Conservation (phyloP, 2,113 vertebrate genomes). For the Leucopternis melanops region DNA sequence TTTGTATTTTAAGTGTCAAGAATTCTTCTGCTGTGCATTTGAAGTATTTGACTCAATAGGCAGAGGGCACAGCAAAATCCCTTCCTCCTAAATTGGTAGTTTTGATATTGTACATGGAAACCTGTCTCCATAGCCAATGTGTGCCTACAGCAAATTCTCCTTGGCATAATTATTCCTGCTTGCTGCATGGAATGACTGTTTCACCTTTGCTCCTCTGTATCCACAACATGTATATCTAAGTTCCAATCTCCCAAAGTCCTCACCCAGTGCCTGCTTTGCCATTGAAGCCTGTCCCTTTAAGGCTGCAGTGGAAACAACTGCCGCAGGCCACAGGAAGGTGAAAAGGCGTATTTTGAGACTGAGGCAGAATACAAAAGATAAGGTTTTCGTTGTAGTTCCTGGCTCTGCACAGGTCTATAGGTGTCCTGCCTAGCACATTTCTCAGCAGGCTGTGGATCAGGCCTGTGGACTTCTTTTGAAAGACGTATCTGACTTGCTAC, state of each 20-base stretch:
- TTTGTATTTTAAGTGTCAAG: background rate
- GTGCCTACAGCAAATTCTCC: background rate
- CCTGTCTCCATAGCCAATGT: background rate
- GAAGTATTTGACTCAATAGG: background rate
- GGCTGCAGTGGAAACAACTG: background rate
- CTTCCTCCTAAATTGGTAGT: background rate
- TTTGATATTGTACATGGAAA: background rate
- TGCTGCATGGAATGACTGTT: background rate
- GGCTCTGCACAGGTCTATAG: background rate
- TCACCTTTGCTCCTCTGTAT: background rate
- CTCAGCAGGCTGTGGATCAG: background rate
- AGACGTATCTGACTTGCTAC: background rate
- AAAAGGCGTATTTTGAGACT: background rate
- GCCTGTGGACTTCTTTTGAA: background rate
- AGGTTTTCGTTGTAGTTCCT: background rate
- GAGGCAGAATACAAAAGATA: background rate
- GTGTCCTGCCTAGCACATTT: background rate
- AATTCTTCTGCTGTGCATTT: background rate
- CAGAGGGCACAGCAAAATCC: background rate
- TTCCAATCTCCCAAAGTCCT: background rate
- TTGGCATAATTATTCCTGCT: background rate
- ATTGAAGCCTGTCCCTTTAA: background rate
- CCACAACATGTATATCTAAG: background rate
- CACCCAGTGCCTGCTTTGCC: background rate
- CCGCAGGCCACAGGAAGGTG: background rate